Evolutionary conservation across 2,888 invertebrate species (phyloP).

Genomic region (Drosophila ustulata): DNA sequence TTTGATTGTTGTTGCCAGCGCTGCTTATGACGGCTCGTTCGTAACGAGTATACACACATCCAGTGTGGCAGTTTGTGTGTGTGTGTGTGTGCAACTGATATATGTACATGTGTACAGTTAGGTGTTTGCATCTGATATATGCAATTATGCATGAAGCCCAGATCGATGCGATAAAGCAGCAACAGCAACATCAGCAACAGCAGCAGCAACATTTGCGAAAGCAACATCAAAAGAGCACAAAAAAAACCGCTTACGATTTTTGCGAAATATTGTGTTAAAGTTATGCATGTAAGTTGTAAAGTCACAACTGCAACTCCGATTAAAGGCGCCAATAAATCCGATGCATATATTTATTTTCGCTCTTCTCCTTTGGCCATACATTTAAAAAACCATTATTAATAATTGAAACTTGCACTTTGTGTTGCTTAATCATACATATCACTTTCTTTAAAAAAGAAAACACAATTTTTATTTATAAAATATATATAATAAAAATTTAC

Average conservation of each 20-base stretch:
- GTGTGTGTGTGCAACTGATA: slow-evolving; percentile 1
- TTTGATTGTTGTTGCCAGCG: slow-evolving; percentile 35
- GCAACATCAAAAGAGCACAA: slow-evolving; percentile 17
- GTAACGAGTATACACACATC: slow-evolving; percentile 55
- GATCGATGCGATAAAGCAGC: slow-evolving; percentile 60
- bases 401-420: too few species aligned
- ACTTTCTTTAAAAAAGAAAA: too few species aligned
- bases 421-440: too few species aligned
- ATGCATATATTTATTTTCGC: too few species aligned
- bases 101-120: background rate
- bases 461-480: too few species aligned
- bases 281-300: slow-evolving; percentile 59
- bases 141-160: slow-evolving; percentile 76
- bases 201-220: slow-evolving; percentile 13
- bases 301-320: slow-evolving; percentile 3
- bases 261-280: slow-evolving; percentile 61
- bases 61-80: slow-evolving; percentile 8
- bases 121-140: slow-evolving; percentile 65
- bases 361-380: too few species aligned
- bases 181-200: slow-evolving; percentile 28
- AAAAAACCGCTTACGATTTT: slow-evolving; percentile 14
- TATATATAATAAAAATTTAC: too few species aligned
- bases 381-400: too few species aligned
- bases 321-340: background rate
- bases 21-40: slow-evolving; percentile 61